A percentile compares a stretch with the other conserved stretches of the same genome.
phyloP scores from a whole-genome alignment of 1,140 invertebrate genomes.

The Bombus breviceps region DNA sequence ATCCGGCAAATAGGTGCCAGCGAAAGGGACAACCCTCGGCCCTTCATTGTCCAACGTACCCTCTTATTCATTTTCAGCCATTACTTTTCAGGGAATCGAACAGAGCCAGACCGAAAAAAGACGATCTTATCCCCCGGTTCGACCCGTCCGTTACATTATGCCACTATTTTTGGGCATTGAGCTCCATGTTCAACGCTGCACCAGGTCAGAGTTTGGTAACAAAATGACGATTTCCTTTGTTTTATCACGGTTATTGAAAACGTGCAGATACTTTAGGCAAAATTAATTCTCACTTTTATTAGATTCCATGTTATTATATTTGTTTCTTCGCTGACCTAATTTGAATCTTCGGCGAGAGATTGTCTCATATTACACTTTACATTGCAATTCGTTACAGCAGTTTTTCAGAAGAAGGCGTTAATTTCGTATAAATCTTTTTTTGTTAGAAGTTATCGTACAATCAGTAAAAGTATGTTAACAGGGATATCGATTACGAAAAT shows the following conservation, averaged over 20 bases:
- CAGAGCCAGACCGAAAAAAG: neutral
- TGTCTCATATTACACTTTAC: too few relatives aligned
- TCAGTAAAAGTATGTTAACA: neutral
- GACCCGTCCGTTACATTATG: neutral
- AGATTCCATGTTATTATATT: too few relatives aligned
- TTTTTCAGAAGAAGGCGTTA: too few relatives aligned
- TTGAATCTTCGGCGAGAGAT: neutral
- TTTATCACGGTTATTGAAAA: too few relatives aligned
- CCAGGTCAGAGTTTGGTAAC: neutral
- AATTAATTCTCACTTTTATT: neutral
- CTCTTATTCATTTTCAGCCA: constrained; percentile 30
- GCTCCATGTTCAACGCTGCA: neutral
- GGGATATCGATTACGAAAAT: neutral
- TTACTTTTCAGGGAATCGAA: constrained; percentile 17
- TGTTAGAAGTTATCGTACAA: neutral
- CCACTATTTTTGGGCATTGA: neutral
- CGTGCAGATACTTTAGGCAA: neutral
- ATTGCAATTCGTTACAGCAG: neutral
- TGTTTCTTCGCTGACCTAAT: neutral
- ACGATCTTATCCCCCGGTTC: neutral
- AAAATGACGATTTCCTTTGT: too few relatives aligned
- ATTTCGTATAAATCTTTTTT: too few relatives aligned
- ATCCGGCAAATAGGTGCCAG: constrained; percentile 38
- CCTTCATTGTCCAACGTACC: constrained; percentile 50
- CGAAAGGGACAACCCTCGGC: constrained; percentile 36